Conservation (phyloP, 2,113 vertebrate genomes). For the Hipposideros armiger region DNA sequence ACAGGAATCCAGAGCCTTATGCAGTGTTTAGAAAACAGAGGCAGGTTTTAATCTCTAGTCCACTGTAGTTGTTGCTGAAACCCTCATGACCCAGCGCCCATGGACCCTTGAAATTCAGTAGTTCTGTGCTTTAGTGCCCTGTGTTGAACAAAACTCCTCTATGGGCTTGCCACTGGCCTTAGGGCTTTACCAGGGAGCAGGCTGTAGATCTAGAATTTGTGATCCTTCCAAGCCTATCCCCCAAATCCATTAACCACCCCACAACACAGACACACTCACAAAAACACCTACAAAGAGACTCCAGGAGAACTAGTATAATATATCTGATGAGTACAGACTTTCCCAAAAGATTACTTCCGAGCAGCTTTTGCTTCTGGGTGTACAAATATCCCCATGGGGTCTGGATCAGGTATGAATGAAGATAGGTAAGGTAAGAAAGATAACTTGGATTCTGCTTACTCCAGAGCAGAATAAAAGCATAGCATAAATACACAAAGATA, state of each 20-base stretch:
- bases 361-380: neutral
- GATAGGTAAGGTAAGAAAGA: neutral
- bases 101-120: neutral
- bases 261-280: neutral
- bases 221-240: neutral
- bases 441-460: neutral
- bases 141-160: neutral
- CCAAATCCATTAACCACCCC: neutral
- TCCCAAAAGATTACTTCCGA: neutral
- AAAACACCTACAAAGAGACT: neutral
- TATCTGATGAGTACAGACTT: neutral
- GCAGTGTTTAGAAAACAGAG: neutral
- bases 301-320: neutral
- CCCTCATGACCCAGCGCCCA: neutral
- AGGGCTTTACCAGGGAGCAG: neutral
- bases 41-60: neutral
- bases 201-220: neutral
- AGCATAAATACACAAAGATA: neutral
- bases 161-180: neutral
- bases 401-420: neutral
- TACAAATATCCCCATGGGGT: neutral
- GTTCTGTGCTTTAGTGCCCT: neutral
- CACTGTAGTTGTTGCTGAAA: neutral
- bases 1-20: neutral
- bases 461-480: neutral